Conservation (phyloP, 2,113 vertebrate species). For the Callipepla squamata region DNA sequence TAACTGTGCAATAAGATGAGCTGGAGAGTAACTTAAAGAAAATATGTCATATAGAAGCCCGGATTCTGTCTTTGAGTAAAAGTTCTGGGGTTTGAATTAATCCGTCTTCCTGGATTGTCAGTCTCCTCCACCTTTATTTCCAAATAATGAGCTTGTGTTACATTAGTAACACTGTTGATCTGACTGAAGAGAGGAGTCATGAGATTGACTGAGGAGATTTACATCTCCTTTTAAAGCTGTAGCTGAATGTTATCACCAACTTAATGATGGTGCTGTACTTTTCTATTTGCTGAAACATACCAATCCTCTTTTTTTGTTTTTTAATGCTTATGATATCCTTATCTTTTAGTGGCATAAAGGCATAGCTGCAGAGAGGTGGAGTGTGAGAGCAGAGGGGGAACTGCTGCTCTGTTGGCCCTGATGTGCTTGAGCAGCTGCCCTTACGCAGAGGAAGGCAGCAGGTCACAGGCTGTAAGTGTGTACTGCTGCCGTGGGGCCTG, state of each 20-base stretch:
- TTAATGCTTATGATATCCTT: background rate
- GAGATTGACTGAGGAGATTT: background rate
- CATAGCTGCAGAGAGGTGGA: background rate
- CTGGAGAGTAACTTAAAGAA: background rate
- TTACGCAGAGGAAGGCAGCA: background rate
- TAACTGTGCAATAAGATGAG: background rate
- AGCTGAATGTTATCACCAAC: background rate
- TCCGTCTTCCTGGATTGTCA: background rate
- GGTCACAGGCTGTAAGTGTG: background rate
- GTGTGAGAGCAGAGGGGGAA: background rate
- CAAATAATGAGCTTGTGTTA: background rate
- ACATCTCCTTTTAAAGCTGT: background rate
- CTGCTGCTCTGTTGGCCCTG: background rate
- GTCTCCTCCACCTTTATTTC: background rate
- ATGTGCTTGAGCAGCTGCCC: background rate
- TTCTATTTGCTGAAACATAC: background rate
- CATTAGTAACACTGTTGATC: background rate
- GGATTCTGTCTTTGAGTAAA: background rate
- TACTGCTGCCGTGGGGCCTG: accelerated
- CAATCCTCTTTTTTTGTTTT: background rate
- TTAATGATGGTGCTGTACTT: background rate
- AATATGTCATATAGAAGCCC: background rate
- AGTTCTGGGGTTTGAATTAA: background rate
- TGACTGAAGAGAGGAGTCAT: background rate
- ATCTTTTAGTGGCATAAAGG: background rate